Evolutionary conservation across 1,140 invertebrate genomes (phyloP).

Genomic region (Physella acuta): DNA sequence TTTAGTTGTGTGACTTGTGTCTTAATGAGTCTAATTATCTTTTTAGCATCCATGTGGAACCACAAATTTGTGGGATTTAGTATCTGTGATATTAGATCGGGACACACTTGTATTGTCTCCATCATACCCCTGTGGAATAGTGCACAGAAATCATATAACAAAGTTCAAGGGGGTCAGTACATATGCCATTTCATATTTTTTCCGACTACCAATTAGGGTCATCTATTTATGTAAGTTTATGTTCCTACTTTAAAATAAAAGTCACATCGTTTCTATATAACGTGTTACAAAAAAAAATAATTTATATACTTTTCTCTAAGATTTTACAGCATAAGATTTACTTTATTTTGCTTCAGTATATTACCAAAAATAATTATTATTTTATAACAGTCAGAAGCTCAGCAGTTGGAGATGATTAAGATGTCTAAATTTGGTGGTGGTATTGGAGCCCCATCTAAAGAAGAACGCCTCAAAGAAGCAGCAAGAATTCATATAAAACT

Average conservation of each 20-base stretch:
- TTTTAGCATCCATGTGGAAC: constrained; percentile 52
- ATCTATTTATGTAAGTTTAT: not conserved
- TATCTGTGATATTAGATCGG: constrained; percentile 51
- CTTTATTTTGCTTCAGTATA: no score
- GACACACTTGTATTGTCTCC: constrained; percentile 52
- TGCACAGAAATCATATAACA: constrained; percentile 59
- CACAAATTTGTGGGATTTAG: constrained; percentile 62
- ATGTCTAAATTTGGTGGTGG: constrained; percentile 51
- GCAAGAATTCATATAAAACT: constrained; percentile 56
- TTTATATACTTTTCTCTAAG: not conserved
- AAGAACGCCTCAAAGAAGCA: constrained; percentile 51
- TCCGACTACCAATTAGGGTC: no score
- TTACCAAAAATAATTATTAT: no score
- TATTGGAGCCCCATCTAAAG: constrained; percentile 47
- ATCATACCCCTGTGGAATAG: constrained; percentile 57
- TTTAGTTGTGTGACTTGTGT: no score
- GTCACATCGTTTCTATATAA: no score
- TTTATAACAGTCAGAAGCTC: constrained; percentile 56
- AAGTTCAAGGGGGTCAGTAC: constrained; percentile 56
- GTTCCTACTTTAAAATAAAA: no score
- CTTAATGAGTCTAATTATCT: no score
- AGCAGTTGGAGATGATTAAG: constrained; percentile 58
- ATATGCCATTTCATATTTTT: no score
- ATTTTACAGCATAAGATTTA: not conserved
- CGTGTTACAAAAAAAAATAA: no score